phyloP scores from a whole-genome alignment of 2,113 vertebrate genomes.

The Nothoprocta perdicaria region DNA sequence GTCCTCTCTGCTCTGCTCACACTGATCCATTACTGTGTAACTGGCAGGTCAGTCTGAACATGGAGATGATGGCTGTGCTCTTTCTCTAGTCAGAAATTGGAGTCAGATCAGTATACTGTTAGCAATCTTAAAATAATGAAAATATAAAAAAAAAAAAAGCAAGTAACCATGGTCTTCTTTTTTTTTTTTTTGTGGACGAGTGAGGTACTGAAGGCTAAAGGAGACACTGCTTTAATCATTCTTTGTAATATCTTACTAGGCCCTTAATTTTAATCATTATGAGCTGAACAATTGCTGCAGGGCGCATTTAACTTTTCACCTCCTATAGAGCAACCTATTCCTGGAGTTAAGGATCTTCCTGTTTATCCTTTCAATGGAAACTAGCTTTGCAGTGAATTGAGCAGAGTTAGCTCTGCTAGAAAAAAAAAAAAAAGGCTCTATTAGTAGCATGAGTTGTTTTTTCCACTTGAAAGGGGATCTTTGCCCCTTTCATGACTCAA shows the following conservation, averaged over 20 bases:
- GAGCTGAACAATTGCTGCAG: constrained; percentile 45
- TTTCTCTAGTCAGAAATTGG: constrained; percentile 21
- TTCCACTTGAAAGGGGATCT: constrained; percentile 70
- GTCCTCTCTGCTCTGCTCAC: neutral
- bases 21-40: neutral
- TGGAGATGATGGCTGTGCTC: neutral
- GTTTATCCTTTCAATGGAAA: constrained; percentile 56
- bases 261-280: constrained; percentile 73
- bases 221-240: constrained; percentile 65
- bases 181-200: neutral
- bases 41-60: constrained; percentile 9
- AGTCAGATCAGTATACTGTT: constrained; percentile 31
- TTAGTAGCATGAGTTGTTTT: constrained; percentile 17
- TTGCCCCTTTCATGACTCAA: constrained; percentile 57
- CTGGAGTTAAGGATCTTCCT: constrained; percentile 48
- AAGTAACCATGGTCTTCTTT: neutral
- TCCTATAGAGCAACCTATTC: constrained; percentile 18
- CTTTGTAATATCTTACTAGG: constrained; percentile 58
- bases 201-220: neutral
- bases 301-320: constrained; percentile 62
- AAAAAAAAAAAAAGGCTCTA: neutral
- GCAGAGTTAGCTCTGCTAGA: neutral
- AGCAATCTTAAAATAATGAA: constrained; percentile 49
- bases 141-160: constrained; percentile 42
- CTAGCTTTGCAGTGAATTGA: neutral